Base-by-base conservation (phyloP, 2,113 vertebrate species). In the Halichoeres trimaculatus region DNA sequence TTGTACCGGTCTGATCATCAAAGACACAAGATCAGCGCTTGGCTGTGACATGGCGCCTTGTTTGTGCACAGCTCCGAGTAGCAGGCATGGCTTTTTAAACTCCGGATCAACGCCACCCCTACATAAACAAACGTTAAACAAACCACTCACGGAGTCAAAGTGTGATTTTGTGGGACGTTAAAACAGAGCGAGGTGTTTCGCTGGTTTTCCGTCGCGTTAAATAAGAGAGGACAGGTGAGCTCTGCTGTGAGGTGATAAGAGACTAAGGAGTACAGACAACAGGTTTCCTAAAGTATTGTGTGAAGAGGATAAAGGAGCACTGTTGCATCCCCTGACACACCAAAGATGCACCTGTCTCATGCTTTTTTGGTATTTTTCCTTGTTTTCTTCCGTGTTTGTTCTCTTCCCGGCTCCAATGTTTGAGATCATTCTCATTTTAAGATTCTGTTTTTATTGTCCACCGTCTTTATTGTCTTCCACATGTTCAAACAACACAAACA, bases 141-240 rank as follows among this genome's bases (percentile, higher is more conserved):
- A 81, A 74, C 66, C 47, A 61, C 48, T 74, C 83, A 70, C 38
- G 64, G 62, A 59, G 75, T 43, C 35, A 47, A 76, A 64, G 81
- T 74, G 70, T 68, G 61, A 78, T 82, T 68, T 66, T 4, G 19
- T 78, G 19, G 80, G 83, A 80, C 80, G 70, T 75, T 51, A 19
- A 67, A 69, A 83, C 60, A 78, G 78, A 81, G 53, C 66, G 53
- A 60, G 66, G 2, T 41, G 55, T 45, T 85, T 76, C 70, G 36
- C 70, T 78, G 75, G 3, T 34, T 76, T 78, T 71, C 45, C 71
- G 70, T 79, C 80, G 88, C 78, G 43, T 71, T 86, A 89, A 93
- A 94, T 88, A 61, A 74, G 84, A 87, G 84, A 80, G 63, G 92
- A 90, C 93, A 94, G 93, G 91, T 93, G 90, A 91, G 80, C 80